A percentile compares a stretch with the other conserved stretches of the same genome.
These are phyloP conservation scores for Tribolium castaneum DNA, from an alignment of 1,140 invertebrate genomes.

Conservation along the genomic window DNA sequence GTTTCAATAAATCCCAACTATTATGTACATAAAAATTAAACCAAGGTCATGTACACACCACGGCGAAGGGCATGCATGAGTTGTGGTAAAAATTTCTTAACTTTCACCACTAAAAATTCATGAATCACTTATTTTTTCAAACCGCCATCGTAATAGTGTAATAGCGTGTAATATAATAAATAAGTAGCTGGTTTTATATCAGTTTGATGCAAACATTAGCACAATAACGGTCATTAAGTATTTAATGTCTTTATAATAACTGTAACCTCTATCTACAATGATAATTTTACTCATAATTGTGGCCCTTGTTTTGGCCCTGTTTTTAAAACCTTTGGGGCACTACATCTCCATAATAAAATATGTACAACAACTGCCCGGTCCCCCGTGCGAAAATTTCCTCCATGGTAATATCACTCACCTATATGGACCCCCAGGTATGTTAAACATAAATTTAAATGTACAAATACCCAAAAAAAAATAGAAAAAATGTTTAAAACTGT, in stretches of 20 bases:
- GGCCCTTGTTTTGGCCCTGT: neutral
- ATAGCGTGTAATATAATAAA: neutral
- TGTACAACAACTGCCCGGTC: neutral
- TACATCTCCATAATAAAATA: neutral
- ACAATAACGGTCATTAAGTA: neutral
- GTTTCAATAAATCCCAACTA: too few species aligned
- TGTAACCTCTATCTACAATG: neutral
- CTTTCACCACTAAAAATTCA: too few species aligned
- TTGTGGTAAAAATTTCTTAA: too few species aligned
- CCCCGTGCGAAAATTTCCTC: neutral
- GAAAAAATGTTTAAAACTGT: conserved; percentile 11
- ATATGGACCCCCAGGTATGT: conserved; percentile 8
- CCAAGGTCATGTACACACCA: too few species aligned
- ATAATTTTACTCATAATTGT: neutral
- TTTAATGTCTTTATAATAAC: neutral
- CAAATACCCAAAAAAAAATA: neutral
- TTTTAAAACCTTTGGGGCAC: neutral
- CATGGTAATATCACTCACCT: neutral
- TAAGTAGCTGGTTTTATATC: neutral
- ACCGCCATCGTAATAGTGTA: too few species aligned
- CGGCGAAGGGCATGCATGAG: too few species aligned
- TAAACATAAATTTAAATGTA: neutral
- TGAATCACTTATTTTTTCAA: too few species aligned
- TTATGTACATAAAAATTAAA: too few species aligned
- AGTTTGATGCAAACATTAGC: neutral